Evolutionary conservation across 2,888 invertebrate species (phyloP).

Genomic region (Heliconius charithonia): DNA sequence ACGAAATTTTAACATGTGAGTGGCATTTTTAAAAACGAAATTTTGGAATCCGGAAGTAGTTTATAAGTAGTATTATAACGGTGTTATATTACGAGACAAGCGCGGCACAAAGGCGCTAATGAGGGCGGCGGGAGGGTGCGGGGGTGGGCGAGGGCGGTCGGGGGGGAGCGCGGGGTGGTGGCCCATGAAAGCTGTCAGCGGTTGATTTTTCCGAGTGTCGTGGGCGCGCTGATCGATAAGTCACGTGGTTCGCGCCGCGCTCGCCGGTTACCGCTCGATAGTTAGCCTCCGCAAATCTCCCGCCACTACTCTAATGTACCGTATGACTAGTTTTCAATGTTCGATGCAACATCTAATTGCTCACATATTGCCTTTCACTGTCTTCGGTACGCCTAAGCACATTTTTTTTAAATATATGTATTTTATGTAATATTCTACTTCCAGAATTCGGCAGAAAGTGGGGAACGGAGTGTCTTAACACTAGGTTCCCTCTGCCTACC

Average conservation of each 20-base stretch:
- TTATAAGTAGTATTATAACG: conserved; percentile 58
- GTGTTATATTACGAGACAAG: conserved; percentile 80
- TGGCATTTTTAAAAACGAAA: conserved; percentile 28
- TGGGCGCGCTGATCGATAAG: conserved; percentile 83
- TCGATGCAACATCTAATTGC: conserved; percentile 49
- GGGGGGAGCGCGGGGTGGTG: conserved; percentile 55
- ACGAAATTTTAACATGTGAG: neutral
- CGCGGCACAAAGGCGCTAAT: conserved; percentile 82
- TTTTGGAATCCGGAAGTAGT: conserved; percentile 41
- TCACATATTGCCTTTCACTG: conserved; percentile 19
- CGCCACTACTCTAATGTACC: conserved; percentile 64
- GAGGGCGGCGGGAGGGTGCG: conserved; percentile 65
- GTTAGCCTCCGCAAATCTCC: conserved; percentile 76
- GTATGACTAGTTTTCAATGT: conserved; percentile 48
- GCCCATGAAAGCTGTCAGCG: conserved; percentile 82
- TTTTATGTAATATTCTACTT: neutral
- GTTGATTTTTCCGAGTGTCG: conserved; percentile 84
- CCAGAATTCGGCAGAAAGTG: too few relatives aligned
- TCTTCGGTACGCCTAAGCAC: neutral
- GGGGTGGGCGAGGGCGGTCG: too few relatives aligned
- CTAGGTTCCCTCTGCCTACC: too few relatives aligned
- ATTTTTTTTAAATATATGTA: neutral
- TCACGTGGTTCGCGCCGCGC: conserved; percentile 74
- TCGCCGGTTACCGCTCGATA: conserved; percentile 65
- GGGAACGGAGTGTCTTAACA: too few relatives aligned